A percentile compares a stretch with the other conserved stretches of the same genome.
Evolutionary conservation across 2,888 invertebrate species (phyloP).

Genomic region (Nipponacmea schrenckii): DNA sequence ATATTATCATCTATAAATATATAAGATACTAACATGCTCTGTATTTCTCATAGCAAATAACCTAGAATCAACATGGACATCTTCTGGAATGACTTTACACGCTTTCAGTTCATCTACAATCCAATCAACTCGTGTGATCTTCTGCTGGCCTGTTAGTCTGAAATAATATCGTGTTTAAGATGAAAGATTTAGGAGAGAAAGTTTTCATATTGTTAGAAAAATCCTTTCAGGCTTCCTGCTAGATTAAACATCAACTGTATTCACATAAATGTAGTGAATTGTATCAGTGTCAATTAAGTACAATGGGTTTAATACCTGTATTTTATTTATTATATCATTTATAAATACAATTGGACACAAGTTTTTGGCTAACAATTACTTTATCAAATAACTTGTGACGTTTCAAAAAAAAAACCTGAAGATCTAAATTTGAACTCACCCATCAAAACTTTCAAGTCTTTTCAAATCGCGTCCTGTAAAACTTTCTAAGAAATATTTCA

Average conservation of each 20-base stretch:
- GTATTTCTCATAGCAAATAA: slow-evolving; percentile 66
- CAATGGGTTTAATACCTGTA: too few relatives aligned
- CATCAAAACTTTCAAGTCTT: slow-evolving; percentile 62
- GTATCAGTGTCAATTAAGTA: too few relatives aligned
- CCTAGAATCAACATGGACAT: slow-evolving; percentile 58
- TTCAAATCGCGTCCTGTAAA: slow-evolving; percentile 62
- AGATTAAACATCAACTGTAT: too few relatives aligned
- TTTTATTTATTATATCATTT: too few relatives aligned
- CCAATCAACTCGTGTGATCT: slow-evolving; percentile 65
- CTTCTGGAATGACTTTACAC: slow-evolving; percentile 59
- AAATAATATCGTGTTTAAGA: slow-evolving; percentile 17
- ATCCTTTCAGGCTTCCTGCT: neutral
- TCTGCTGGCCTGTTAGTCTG: slow-evolving; percentile 63
- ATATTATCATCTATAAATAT: too few relatives aligned
- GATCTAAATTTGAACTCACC: slow-evolving; percentile 39
- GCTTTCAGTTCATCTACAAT: slow-evolving; percentile 63
- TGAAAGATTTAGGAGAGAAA: neutral
- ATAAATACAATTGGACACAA: too few relatives aligned
- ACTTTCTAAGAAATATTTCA: slow-evolving; percentile 64
- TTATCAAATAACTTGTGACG: too few relatives aligned
- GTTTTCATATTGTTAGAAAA: neutral
- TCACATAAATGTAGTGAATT: too few relatives aligned
- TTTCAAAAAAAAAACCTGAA: too few relatives aligned
- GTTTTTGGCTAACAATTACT: too few relatives aligned
- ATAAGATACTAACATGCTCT: slow-evolving; percentile 57